Percentiles rank a stretch among this genome's conserved stretches.
Conservation (phyloP, 2,888 invertebrate species). For the Parasteatoda lunata region DNA sequence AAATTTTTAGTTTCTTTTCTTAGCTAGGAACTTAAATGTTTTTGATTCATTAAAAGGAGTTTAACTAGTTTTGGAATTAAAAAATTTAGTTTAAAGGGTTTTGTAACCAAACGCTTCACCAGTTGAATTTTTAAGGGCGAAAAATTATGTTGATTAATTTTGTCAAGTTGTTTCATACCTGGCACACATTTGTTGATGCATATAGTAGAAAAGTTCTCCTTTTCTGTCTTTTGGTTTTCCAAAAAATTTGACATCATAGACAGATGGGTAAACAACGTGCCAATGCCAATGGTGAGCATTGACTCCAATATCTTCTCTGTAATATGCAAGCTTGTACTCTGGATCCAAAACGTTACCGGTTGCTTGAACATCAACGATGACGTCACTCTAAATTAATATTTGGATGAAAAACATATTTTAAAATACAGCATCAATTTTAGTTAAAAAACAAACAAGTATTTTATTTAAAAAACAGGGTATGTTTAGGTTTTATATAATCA, state of each 20-base stretch:
- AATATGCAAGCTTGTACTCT: conserved; percentile 88
- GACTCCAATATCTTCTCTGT: conserved; percentile 87
- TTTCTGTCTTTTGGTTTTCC: conserved; percentile 78
- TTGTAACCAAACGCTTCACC: too few relatives aligned
- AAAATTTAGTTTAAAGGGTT: too few relatives aligned
- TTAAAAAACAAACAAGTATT: too few relatives aligned
- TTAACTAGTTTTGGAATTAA: too few relatives aligned
- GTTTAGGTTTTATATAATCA: too few relatives aligned
- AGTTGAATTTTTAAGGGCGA: too few relatives aligned
- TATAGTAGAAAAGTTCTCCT: conserved; percentile 86
- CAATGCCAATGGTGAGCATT: conserved; percentile 94
- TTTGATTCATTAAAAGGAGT: too few relatives aligned
- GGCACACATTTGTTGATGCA: conserved; percentile 83
- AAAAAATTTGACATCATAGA: conserved; percentile 78
- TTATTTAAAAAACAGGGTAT: too few relatives aligned
- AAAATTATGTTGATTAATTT: not conserved
- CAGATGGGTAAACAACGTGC: conserved; percentile 90
- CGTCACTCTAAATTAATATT: conserved; percentile 22
- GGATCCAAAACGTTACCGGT: conserved; percentile 84
- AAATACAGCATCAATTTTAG: not conserved
- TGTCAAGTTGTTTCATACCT: conserved; percentile 75
- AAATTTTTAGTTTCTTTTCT: too few relatives aligned
- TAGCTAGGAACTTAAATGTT: too few relatives aligned
- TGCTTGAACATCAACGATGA: conserved; percentile 30
- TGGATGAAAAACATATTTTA: not conserved